Evolutionary conservation across 2,113 vertebrate genomes (phyloP).

Genomic region (Stigmatopora nigra): DNA sequence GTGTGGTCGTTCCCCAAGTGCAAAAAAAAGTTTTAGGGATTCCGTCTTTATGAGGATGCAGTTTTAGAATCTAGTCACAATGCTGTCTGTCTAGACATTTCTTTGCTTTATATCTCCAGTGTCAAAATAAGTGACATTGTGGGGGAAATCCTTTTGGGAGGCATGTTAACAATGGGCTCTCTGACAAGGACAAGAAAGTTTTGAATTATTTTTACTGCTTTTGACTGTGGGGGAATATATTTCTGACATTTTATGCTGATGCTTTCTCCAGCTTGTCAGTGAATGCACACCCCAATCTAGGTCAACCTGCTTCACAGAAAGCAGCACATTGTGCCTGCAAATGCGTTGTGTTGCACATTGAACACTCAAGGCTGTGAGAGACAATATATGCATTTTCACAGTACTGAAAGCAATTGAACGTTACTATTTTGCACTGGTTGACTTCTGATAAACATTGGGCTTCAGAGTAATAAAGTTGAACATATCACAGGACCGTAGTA

Average conservation of each 20-base stretch:
- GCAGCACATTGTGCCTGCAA: slow-evolving; percentile 4
- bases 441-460: slow-evolving; percentile 23
- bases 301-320: slow-evolving; percentile 58
- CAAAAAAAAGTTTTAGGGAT: neutral
- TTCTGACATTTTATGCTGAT: slow-evolving; percentile 63
- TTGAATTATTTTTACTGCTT: slow-evolving; percentile 29
- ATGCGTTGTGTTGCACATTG: slow-evolving; percentile 19
- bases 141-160: neutral
- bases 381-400: slow-evolving; percentile 18
- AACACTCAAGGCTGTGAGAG: slow-evolving; percentile 29
- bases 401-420: slow-evolving; percentile 22
- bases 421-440: slow-evolving; percentile 11
- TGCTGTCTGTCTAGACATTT: neutral
- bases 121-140: slow-evolving; percentile 16
- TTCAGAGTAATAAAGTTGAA: slow-evolving; percentile 23
- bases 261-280: slow-evolving; percentile 48
- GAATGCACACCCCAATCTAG: slow-evolving; percentile 58
- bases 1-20: neutral
- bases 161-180: slow-evolving; percentile 5
- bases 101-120: neutral
- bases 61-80: neutral
- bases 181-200: slow-evolving; percentile 22
- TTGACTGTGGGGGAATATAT: slow-evolving; percentile 32
- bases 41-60: neutral
- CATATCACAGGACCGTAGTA: slow-evolving; percentile 36